Base-by-base conservation (phyloP, 2,888 invertebrate species). In the Netelia melanura region DNA sequence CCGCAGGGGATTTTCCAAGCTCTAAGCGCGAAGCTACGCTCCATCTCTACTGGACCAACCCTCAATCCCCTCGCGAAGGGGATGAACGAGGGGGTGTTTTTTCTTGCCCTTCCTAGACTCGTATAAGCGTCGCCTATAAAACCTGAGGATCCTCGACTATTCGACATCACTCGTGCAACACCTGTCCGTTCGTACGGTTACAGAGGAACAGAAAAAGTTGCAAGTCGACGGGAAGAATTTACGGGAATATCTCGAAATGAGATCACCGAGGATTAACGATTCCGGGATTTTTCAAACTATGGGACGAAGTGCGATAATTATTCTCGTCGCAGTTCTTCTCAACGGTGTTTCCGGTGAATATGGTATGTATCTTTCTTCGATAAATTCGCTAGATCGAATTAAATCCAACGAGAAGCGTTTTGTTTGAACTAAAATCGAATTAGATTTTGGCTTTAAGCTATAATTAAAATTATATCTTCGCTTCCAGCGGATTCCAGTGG, bases 261-360 rank as follows among this genome's bases (percentile, higher is more conserved):
- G 23, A 54, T 67, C 82, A 21, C 8, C 56, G 52, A 56, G 70
- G 65, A 54, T 68, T 30, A 56, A 70, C 23, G 11, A 56, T 17
- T 74, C 23, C 14, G 58, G 72, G 5, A 68, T 61, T 61, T 14
- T 30, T 10, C 62, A 62, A 9, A 14, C 25, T 54, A 30, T 25
- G 21, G 30, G 79, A 30, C 52, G 62, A 30, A 74, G 88, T 86
- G 85, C 81, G n/a, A 70, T 90, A n/a, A 61, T 91, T 23, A 65
- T 88, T 17, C 58, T 89, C 62, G 68, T 77, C 61, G 77, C 67
- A 52, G n/a, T 86, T 17, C 64, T 85, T 23, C 9, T 87, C 65
- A 84, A 81, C 25, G 78, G 74, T 71, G 88, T 85, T 43, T 87
- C 87, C 86, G 91, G 89, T 25, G 90, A 91, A 75, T 92, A 91